Evolutionary conservation across 2,113 vertebrate genomes (phyloP), one percentile per base, ranked within the genome.

Genomic region (Lonchura striata): DNA sequence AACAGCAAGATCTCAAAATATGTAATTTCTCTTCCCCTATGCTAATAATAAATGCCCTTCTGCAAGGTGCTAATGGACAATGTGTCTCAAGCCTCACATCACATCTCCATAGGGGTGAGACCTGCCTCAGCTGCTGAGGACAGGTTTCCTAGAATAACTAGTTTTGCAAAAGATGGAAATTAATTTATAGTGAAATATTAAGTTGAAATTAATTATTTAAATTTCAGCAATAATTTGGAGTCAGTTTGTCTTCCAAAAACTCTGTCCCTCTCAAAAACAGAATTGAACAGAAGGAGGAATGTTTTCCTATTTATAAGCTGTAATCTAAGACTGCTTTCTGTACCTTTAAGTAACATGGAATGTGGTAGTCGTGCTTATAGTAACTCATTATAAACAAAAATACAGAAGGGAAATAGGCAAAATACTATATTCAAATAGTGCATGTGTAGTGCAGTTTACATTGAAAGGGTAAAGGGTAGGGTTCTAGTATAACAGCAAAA

Each of bases 1-100:
- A 82, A 75, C 68, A 96, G 91, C 16, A 86, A 90, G 78, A 79
- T 92, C 94, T 94, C 76, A 91, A 92, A 92, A 84, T 61, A 63
- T 27, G 60, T 65, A 6, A 65, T 69, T 94, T 76, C 61, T 82
- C 75, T 89, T 82, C 13, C 49, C 80, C 83, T 77, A 10, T 56
- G 56, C 10, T 94, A 95, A 90, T 83, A 82, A 56, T 92, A 91
- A 90, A 65, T 47, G 8, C 13, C 92, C 39, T 16, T 89, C 46
- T 96, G 50, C 47, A 89, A 95, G 85, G 23, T 93, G 56, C 90
- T 94, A 92, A 90, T 82, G n/a, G 77, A 92, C 5, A 31, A 95
- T 9, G 37, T 84, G 33, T 47, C 66, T 90, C 53, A 27, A 82
- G 94, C 33, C 30, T 79, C 37, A 49, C 63, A 74, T 70, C 13